Evolutionary conservation across 2,113 vertebrate species (phyloP).

Genomic region (Xiphophorus hellerii): DNA sequence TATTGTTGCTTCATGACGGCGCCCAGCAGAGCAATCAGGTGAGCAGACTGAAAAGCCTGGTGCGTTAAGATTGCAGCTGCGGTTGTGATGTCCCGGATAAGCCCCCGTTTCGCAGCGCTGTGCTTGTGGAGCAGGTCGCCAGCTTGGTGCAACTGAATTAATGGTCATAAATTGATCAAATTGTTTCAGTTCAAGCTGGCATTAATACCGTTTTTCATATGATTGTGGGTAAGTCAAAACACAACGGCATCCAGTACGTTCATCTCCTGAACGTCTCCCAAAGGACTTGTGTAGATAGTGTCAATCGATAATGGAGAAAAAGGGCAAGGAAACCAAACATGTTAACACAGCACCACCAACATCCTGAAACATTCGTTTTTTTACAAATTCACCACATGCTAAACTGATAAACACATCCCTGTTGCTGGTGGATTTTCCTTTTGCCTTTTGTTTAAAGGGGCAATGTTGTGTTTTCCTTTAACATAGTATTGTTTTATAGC

Average conservation of each 20-base stretch:
- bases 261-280: background rate
- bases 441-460: background rate
- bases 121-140: background rate
- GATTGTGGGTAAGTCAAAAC: background rate
- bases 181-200: background rate
- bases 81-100: background rate
- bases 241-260: background rate
- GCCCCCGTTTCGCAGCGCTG: background rate
- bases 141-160: background rate
- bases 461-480: background rate
- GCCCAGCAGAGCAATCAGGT: background rate
- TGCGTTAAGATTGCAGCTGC: background rate
- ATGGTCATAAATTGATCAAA: background rate
- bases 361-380: background rate
- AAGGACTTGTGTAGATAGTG: background rate
- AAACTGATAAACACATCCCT: background rate
- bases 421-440: background rate
- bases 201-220: background rate
- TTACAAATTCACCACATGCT: background rate
- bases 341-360: background rate
- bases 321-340: background rate
- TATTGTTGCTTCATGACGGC: background rate
- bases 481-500: no score
- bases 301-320: background rate
- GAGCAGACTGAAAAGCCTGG: background rate